These are phyloP conservation scores for Tupaia chinensis DNA, from an alignment of 2,113 vertebrate genomes.

Conservation along the genomic window DNA sequence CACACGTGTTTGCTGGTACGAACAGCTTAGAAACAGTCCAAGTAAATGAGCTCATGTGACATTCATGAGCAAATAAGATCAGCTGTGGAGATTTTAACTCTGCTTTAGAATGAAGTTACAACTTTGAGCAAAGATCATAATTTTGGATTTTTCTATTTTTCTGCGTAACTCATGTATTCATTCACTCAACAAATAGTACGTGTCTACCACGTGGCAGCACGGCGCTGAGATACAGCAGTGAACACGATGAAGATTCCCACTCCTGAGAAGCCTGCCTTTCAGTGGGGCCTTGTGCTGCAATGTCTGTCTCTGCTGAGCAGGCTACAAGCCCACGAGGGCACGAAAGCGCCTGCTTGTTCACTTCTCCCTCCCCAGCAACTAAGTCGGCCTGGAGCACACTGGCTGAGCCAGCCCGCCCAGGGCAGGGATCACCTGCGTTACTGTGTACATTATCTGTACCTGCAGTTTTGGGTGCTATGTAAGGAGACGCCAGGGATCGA, in stretches of 20 bases:
- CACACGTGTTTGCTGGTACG: constrained; percentile 13
- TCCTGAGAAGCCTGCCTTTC: not conserved
- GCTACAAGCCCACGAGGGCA: not conserved
- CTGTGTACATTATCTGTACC: not conserved
- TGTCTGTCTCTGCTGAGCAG: not conserved
- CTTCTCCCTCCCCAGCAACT: not conserved
- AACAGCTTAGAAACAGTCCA: not conserved
- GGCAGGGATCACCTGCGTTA: not conserved
- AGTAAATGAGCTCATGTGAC: constrained; percentile 11
- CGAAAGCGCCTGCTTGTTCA: not conserved
- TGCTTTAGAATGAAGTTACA: constrained; percentile 18
- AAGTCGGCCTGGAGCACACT: not conserved
- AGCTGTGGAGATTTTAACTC: not conserved
- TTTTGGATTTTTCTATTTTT: not conserved
- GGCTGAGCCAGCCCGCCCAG: not conserved
- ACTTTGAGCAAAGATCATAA: constrained; percentile 14
- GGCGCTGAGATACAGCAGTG: not conserved
- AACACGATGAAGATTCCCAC: not conserved
- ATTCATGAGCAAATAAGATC: constrained; percentile 42
- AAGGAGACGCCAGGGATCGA: constrained; percentile 4
- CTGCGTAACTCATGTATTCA: not conserved
- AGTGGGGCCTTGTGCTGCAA: not conserved
- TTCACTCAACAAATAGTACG: constrained; percentile 31
- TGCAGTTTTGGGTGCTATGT: not conserved
- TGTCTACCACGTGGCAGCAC: not conserved